phyloP scores from a whole-genome alignment of 2,888 invertebrate genomes.

The Blastobasis adustella region DNA sequence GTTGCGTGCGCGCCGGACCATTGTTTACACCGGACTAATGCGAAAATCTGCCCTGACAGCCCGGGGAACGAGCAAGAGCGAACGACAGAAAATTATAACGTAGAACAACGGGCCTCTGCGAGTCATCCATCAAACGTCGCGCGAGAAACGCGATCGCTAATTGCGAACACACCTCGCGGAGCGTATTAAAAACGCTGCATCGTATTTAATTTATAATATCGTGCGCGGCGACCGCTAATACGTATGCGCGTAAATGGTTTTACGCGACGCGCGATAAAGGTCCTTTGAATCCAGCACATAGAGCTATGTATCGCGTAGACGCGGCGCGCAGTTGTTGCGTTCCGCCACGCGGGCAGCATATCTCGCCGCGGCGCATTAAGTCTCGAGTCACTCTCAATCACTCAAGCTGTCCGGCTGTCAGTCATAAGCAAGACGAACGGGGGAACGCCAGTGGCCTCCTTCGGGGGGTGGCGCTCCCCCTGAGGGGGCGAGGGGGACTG shows the following conservation, averaged over 20 bases:
- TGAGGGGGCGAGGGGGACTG: constrained; percentile 44
- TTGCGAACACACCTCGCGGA: constrained; percentile 51
- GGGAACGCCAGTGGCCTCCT: constrained; percentile 61
- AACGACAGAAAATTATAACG: not conserved
- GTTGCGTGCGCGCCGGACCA: constrained; percentile 19
- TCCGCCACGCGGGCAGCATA: constrained; percentile 25
- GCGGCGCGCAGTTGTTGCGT: constrained; percentile 28
- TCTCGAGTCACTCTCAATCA: constrained; percentile 73
- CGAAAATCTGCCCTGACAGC: no score
- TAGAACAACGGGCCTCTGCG: not conserved
- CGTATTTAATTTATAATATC: constrained; percentile 63
- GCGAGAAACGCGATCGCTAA: constrained; percentile 40
- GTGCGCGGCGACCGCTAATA: constrained; percentile 28
- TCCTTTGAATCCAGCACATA: constrained; percentile 19
- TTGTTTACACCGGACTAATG: not conserved
- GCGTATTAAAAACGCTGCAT: constrained; percentile 56
- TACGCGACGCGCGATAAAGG: constrained; percentile 4
- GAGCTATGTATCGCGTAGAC: constrained; percentile 32
- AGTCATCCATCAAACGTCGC: constrained; percentile 43
- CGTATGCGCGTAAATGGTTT: not conserved
- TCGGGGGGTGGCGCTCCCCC: constrained; percentile 37
- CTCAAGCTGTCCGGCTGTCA: constrained; percentile 72
- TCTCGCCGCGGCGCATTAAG: constrained; percentile 68
- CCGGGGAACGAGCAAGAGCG: no score
- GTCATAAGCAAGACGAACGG: constrained; percentile 73